Evolutionary conservation across 1,140 invertebrate genomes (phyloP).

Genomic region (Hycleus phaleratus): DNA sequence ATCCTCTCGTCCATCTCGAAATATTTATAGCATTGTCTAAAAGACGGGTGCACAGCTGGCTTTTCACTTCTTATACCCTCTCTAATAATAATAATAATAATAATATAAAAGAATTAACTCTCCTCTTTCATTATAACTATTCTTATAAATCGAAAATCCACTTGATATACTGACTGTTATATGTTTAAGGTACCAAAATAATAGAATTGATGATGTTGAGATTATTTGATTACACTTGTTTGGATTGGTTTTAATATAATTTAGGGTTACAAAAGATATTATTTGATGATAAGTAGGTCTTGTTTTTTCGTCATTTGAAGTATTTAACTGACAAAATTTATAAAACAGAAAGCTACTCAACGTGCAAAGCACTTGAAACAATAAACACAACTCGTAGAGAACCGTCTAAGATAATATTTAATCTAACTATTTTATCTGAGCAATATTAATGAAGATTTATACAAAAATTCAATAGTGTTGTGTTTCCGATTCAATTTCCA

Average conservation of each 20-base stretch:
- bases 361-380: background rate
- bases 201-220: background rate
- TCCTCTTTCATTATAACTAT: conserved; percentile 15
- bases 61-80: conserved; percentile 21
- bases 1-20: background rate
- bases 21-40: conserved; percentile 1
- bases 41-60: background rate
- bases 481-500: too few relatives aligned
- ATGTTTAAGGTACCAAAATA: too few relatives aligned
- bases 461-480: too few relatives aligned
- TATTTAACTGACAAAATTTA: conserved; percentile 15
- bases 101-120: conserved; percentile 26
- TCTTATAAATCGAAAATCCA: conserved; percentile 2
- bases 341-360: too few relatives aligned
- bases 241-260: conserved; percentile 1
- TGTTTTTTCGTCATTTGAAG: conserved; percentile 15
- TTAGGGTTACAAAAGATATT: conserved; percentile 7
- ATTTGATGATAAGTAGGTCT: conserved; percentile 13
- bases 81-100: background rate
- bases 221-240: conserved; percentile 12
- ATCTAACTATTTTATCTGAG: too few relatives aligned
- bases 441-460: too few relatives aligned
- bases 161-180: conserved; percentile 6
- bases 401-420: too few relatives aligned
- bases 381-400: background rate